phyloP scores from a whole-genome alignment of 2,797 vertebrate species.

The Chaetodon trifasciatus region DNA sequence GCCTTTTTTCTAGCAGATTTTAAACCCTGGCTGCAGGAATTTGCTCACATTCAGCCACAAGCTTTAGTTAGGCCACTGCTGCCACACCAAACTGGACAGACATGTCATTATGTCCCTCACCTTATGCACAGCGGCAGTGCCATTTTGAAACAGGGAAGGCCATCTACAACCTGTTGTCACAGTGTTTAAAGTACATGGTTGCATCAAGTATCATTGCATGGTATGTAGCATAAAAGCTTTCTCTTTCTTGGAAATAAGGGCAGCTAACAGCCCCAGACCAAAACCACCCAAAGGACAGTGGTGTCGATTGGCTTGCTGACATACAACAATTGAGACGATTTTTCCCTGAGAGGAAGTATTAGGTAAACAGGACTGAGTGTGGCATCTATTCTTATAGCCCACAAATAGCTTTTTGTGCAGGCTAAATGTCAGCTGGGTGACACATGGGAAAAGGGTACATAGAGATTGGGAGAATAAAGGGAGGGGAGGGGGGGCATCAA shows the following conservation, averaged over 20 bases:
- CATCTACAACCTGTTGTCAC: neutral
- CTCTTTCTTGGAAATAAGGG: neutral
- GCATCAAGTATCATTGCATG: neutral
- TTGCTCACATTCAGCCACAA: neutral
- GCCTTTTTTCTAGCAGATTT: slow-evolving; percentile 7
- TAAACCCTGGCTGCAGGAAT: slow-evolving; percentile 15
- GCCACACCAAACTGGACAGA: neutral
- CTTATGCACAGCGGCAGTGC: neutral
- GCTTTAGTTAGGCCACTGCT: neutral
- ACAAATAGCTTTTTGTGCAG: slow-evolving; percentile 57
- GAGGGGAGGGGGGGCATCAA: slow-evolving; percentile 30
- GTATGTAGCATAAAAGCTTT: neutral
- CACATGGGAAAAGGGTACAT: slow-evolving; percentile 34
- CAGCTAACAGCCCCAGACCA: neutral
- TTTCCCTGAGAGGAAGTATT: slow-evolving; percentile 28
- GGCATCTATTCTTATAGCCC: slow-evolving; percentile 20
- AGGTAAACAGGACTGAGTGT: slow-evolving; percentile 32
- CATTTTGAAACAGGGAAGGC: neutral
- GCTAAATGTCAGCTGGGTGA: slow-evolving; percentile 69
- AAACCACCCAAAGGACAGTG: neutral
- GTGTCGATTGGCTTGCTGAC: neutral
- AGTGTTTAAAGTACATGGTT: neutral
- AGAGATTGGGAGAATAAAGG: slow-evolving; percentile 59
- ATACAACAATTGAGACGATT: slow-evolving; percentile 8
- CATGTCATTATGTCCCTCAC: neutral